Evolutionary conservation across 2,888 invertebrate genomes (phyloP), one percentile per base, ranked within the genome.

Genomic region (Portevinia maculata): DNA sequence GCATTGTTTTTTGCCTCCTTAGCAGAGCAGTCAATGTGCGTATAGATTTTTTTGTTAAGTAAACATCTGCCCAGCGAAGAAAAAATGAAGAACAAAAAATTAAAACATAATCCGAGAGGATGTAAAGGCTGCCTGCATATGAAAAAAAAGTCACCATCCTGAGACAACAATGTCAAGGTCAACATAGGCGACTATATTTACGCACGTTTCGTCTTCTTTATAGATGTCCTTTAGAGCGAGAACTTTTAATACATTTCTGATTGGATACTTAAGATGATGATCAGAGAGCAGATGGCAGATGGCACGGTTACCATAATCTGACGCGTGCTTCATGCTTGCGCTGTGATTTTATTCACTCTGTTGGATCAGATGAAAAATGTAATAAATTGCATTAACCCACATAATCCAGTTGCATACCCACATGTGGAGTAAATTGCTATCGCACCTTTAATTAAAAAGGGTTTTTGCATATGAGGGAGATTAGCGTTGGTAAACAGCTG

Each of bases 131-230:
- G 59, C n/a, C 39, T 39, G 55, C 46, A 46, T 21, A 13, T 44
- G 57, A 78, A 83, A 83, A 65, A 81, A 62, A 34, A 1, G 3
- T 32, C 32, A 32, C 13, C 39, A 15, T 81, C 70, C 65, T 65
- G 53, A 52, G 41, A 60, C 52, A 67, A 67, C 46, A 50, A 78
- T 83, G 83, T 83, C 78, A 83, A 83, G 78, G 71, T 83, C 71
- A 76, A 60, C 39, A 50, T 60, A 65, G 71, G 53, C 34, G 34
- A 57, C 46, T 32, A 15, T 7, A 9, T 15, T n/a, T n/a, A n/a
- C n/a, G 30, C 48, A 13, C 32, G 41, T 6, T 19, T 55, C 46
- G 17, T 75, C 57, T 24, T 46, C 57, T 17, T 13, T 24, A 9
- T 28, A 39, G 30, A 30, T 59, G 71, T 79, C 65, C 34, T 59